Evolutionary conservation across 2,113 vertebrate species (phyloP).

Genomic region (Peromyscus californicus): DNA sequence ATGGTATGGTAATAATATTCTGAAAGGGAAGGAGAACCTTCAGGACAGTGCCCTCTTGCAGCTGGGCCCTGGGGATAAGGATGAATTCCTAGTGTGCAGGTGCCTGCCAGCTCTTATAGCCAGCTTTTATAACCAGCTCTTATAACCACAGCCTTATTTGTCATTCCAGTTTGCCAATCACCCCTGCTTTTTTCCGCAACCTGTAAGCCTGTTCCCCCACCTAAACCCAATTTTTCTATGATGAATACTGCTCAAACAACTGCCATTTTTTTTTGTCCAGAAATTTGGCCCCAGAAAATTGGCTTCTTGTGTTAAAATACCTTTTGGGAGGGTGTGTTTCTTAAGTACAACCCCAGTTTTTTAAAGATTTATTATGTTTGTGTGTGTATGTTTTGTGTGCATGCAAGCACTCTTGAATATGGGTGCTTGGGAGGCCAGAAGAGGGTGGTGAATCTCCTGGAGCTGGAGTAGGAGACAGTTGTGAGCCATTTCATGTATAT

Average conservation of each 20-base stretch:
- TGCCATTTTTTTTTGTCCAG: neutral
- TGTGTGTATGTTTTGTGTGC: neutral
- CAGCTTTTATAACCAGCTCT: no score
- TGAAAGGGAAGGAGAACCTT: neutral
- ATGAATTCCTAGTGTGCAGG: neutral
- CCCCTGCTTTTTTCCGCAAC: neutral
- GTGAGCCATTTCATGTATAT: neutral
- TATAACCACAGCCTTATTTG: neutral
- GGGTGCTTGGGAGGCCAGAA: neutral
- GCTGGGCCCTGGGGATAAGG: neutral
- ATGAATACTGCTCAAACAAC: neutral
- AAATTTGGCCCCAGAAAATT: neutral
- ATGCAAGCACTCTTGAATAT: neutral
- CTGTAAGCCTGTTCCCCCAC: neutral
- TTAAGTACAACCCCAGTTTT: neutral
- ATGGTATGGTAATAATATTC: neutral
- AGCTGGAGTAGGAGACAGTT: neutral
- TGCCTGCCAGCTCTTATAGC: conserved; percentile 14
- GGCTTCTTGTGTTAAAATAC: conserved; percentile 10
- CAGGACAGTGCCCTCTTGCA: neutral
- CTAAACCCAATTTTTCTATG: neutral
- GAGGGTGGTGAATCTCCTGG: neutral
- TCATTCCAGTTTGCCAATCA: neutral
- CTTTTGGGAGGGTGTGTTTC: neutral
- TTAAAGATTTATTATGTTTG: neutral